Percentiles rank a stretch among this genome's conserved stretches.
Conservation (phyloP, 2,888 invertebrate species). For the Biston betularia region DNA sequence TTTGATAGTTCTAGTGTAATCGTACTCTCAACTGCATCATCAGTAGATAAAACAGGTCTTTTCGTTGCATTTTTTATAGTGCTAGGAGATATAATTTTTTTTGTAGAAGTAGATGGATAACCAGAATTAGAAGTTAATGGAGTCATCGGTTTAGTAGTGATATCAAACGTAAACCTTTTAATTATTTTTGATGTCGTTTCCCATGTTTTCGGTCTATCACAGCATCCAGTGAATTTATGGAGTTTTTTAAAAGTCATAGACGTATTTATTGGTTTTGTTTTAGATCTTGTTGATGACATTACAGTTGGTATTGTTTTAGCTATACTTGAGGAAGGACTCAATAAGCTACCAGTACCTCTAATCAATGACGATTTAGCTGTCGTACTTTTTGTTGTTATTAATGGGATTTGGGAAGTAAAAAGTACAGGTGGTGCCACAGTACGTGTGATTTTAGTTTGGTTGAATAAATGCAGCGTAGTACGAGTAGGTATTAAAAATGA, state of each 20-base stretch:
- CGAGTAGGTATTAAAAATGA: too few species aligned
- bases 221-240: background rate
- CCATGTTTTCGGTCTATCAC: background rate
- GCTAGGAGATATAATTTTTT: background rate
- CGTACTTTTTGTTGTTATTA: constrained; percentile 12
- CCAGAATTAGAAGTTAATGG: background rate
- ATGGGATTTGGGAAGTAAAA: background rate
- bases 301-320: constrained; percentile 1
- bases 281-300: background rate
- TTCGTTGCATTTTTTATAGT: constrained; percentile 1
- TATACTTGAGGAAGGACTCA: background rate
- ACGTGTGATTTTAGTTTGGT: constrained; percentile 12
- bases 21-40: background rate
- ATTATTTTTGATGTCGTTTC: background rate
- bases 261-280: background rate
- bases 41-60: background rate
- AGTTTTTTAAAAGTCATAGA: background rate
- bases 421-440: background rate
- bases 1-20: background rate
- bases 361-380: background rate
- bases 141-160: background rate
- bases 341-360: background rate
- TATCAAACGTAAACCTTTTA: background rate
- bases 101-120: background rate
- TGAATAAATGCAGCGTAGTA: background rate